phyloP scores from a whole-genome alignment of 2,113 vertebrate genomes.

The Amazona guildingii region DNA sequence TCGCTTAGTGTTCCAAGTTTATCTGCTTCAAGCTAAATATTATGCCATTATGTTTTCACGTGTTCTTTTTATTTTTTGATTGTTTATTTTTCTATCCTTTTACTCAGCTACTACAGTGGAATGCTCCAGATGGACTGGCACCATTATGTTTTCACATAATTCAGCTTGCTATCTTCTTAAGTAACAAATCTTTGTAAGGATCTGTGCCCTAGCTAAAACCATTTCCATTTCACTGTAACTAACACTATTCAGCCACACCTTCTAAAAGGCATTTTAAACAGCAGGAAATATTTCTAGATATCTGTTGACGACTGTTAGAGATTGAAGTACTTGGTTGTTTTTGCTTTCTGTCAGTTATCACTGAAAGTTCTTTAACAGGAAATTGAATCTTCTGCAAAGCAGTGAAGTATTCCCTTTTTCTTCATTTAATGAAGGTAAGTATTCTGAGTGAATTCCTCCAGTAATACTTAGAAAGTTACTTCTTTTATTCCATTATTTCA shows the following conservation, averaged over 20 bases:
- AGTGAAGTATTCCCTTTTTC: not conserved
- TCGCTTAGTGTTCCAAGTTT: not conserved
- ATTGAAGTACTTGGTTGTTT: not conserved
- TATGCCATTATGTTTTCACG: not conserved
- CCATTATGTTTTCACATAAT: not conserved
- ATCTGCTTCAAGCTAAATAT: not conserved
- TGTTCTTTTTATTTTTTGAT: not conserved
- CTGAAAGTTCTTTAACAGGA: not conserved
- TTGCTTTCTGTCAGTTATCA: not conserved
- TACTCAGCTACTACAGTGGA: not conserved
- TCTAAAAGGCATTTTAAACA: not conserved
- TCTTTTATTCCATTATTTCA: not conserved
- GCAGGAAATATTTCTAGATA: not conserved
- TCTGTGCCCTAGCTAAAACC: rapidly evolving
- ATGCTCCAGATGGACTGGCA: not conserved
- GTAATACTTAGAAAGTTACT: not conserved
- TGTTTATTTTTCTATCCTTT: not conserved
- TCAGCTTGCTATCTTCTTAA: not conserved
- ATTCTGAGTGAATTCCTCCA: not conserved
- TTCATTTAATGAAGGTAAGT: not conserved
- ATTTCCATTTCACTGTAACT: not conserved
- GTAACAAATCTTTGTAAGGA: not conserved
- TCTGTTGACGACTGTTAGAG: not conserved
- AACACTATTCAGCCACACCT: not conserved
- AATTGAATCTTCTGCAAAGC: not conserved